A percentile compares a stretch with the other conserved stretches of the same genome.
These are phyloP conservation scores for Dendropsophus ebraccatus DNA, from an alignment of 2,113 vertebrate genomes.

Conservation along the genomic window DNA sequence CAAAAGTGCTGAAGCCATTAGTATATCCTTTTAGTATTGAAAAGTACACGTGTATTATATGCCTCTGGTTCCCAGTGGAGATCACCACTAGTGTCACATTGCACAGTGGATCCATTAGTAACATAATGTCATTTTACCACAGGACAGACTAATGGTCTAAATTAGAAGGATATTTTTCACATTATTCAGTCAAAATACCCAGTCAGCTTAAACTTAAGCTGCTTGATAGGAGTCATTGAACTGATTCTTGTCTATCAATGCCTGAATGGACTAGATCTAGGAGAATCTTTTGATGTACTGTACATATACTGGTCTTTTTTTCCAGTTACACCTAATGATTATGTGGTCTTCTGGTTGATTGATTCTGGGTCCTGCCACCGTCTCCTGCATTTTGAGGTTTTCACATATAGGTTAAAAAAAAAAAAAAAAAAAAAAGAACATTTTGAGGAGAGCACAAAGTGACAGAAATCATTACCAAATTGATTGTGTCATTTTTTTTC, in stretches of 20 bases:
- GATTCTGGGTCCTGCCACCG: not conserved
- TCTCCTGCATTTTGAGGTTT: not conserved
- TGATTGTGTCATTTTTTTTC: too few relatives aligned
- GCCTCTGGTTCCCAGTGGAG: constrained; percentile 70
- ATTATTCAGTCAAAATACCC: constrained; percentile 60
- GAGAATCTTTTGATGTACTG: not conserved
- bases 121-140: constrained; percentile 74
- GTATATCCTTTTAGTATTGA: constrained; percentile 74
- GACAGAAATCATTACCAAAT: too few relatives aligned
- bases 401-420: too few relatives aligned
- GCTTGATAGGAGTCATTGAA: constrained; percentile 46
- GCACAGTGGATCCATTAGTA: constrained; percentile 78
- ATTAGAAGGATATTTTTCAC: constrained; percentile 67
- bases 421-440: too few relatives aligned
- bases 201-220: constrained; percentile 61
- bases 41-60: constrained; percentile 77
- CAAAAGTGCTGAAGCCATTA: constrained; percentile 80
- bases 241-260: not conserved
- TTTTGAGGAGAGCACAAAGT: too few relatives aligned
- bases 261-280: not conserved
- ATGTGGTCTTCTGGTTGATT: not conserved
- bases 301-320: not conserved
- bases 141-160: constrained; percentile 74
- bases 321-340: not conserved
- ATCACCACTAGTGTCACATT: constrained; percentile 77